Percentiles rank a stretch among this genome's conserved stretches.
Conservation (phyloP, 1,140 invertebrate species). For the Delia radicum region DNA sequence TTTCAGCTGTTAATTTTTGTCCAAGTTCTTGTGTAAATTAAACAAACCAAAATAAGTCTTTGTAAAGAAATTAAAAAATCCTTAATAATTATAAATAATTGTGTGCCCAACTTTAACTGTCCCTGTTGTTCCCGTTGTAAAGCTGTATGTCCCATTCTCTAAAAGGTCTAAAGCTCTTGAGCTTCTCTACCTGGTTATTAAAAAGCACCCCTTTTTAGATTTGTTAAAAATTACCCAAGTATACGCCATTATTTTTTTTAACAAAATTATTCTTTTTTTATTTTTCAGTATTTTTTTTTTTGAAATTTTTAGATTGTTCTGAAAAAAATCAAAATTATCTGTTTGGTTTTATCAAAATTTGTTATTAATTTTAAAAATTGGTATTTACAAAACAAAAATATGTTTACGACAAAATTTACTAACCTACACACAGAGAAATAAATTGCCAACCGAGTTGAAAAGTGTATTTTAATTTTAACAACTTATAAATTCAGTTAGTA, state of each 20-base stretch:
- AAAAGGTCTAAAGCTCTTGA: slow-evolving; percentile 9
- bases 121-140: neutral
- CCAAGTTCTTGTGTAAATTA: neutral
- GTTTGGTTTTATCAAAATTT: neutral
- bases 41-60: no score
- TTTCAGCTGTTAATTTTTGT: no score
- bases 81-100: neutral
- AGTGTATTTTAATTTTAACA: no score
- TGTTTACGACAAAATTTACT: neutral
- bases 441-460: no score
- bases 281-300: neutral
- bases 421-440: no score
- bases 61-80: no score
- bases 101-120: neutral
- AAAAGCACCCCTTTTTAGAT: neutral
- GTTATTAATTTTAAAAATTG: neutral
- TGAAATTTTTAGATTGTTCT: neutral
- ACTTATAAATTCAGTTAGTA: no score
- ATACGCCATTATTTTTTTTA: slow-evolving; percentile 12
- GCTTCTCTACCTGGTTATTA: neutral
- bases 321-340: neutral
- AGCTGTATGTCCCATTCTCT: neutral
- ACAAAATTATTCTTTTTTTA: neutral
- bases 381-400: neutral
- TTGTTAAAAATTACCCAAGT: neutral